Base-by-base conservation (phyloP, 2,113 vertebrate species). In the Galeopterus variegatus region DNA sequence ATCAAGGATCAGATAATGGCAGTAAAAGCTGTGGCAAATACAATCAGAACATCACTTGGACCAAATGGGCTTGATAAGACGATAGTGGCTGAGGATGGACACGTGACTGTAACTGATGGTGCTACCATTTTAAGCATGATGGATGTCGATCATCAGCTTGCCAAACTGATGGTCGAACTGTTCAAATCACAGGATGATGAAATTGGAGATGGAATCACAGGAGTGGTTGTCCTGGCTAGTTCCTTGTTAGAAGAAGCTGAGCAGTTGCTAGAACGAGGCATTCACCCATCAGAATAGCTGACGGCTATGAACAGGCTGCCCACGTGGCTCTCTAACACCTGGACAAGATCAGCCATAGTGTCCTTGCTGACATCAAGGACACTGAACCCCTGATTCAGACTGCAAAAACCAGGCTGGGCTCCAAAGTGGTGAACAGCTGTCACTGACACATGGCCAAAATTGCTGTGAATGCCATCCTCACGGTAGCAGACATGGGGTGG, bases 41-140 rank as follows among this genome's bases (percentile, higher is more conserved):
- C n/a, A n/a, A n/a, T n/a, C n/a, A n/a, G n/a, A n/a, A n/a, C n/a
- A n/a, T n/a, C n/a, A n/a, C n/a, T n/a, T n/a, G n/a, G n/a, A n/a
- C n/a, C n/a, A n/a, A n/a, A n/a, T n/a, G 99, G 99, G 26, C 99
- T 99, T 94, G 99, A 99, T 98, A 99, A 99, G 98, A 99, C 99
- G 99, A 99, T 99, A 99, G 99, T 99, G 76, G 99, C 99, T 97
- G 99, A 99, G 94, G 99, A 99, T 95, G 99, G 99, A 0, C 99
- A 99, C 31, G 99, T 99, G 91, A 99, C 99, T 0, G 99, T 99
- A 54, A 99, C 99, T n/a, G 99, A 99, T n/a, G 99, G 99, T 3
- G 99, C 99, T 91, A 99, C 99, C 15, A 99, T 99, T 93, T 98
- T 99, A 69, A 99, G 99, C 97, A 99, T 99, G 99, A 99, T 99